Percentiles rank a stretch among this genome's conserved stretches.
These are phyloP conservation scores for Silurus meridionalis DNA, from an alignment of 2,113 vertebrate genomes.

Conservation along the genomic window DNA sequence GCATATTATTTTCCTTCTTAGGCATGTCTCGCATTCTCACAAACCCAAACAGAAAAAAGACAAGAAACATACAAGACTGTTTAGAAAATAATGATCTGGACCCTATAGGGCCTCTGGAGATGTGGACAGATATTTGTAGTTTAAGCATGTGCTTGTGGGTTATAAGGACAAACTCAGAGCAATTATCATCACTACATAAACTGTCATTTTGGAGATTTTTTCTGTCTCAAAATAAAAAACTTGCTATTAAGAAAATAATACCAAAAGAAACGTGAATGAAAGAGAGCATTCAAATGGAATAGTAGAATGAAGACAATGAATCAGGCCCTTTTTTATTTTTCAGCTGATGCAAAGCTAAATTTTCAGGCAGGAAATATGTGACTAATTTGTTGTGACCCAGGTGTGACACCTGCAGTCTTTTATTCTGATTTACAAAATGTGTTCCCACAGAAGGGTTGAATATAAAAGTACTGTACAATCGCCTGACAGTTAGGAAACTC, in stretches of 20 bases:
- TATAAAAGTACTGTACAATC: background rate
- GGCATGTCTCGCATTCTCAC: constrained; percentile 41
- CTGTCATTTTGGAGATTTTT: constrained; percentile 19
- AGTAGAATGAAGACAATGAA: background rate
- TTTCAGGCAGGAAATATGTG: background rate
- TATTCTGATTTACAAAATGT: background rate
- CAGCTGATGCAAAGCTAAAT: background rate
- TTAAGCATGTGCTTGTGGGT: constrained; percentile 14
- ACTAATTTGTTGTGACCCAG: background rate
- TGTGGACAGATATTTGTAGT: background rate
- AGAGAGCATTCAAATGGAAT: background rate
- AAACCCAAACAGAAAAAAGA: constrained; percentile 65
- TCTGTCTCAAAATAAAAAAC: constrained; percentile 38
- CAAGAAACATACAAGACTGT: constrained; percentile 49
- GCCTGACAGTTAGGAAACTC: background rate
- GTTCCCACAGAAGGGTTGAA: background rate
- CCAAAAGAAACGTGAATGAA: background rate
- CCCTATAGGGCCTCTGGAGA: background rate
- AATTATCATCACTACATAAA: constrained; percentile 40
- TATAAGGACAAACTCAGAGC: constrained; percentile 46
- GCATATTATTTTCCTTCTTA: constrained; percentile 40
- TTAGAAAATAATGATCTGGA: constrained; percentile 31
- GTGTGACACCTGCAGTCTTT: too few relatives aligned
- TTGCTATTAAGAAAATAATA: background rate
- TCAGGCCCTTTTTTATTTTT: background rate